These are phyloP conservation scores for Mamestra brassicae DNA, from an alignment of 2,888 invertebrate genomes.

Conservation along the genomic window DNA sequence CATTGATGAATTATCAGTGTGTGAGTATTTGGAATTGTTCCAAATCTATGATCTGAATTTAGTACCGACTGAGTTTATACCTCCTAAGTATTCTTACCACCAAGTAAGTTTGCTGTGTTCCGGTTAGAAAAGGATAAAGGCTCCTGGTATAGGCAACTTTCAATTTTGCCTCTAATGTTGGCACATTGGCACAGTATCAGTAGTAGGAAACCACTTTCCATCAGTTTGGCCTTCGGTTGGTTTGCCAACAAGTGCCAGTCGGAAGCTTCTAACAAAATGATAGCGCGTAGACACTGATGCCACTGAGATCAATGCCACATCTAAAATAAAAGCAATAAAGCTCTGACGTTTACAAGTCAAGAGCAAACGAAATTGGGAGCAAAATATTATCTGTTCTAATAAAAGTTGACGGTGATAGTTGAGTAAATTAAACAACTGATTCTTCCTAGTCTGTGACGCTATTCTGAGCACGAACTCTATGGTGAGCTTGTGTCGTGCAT, in stretches of 20 bases:
- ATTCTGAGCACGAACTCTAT: constrained; percentile 15
- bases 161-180: constrained; percentile 6
- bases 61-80: not conserved
- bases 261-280: constrained; percentile 16
- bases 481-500: not conserved
- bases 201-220: constrained; percentile 14
- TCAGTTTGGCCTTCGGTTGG: constrained; percentile 14
- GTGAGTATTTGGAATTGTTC: not conserved
- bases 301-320: constrained; percentile 17
- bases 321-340: constrained; percentile 39
- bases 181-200: constrained; percentile 18
- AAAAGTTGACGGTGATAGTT: constrained; percentile 9
- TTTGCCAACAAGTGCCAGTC: constrained; percentile 6
- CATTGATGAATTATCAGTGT: constrained; percentile 8
- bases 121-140: not conserved
- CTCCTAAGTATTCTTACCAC: not conserved
- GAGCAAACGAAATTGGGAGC: constrained; percentile 22
- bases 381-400: constrained; percentile 12
- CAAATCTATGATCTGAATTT: constrained; percentile 17
- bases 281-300: constrained; percentile 15
- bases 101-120: not conserved
- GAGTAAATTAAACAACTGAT: constrained; percentile 16
- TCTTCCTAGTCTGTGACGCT: constrained; percentile 16
- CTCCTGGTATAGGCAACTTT: constrained; percentile 10
- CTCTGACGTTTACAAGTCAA: constrained; percentile 27